phyloP scores from a whole-genome alignment of 2,888 invertebrate genomes.

The Noctuana brunneofusca region DNA sequence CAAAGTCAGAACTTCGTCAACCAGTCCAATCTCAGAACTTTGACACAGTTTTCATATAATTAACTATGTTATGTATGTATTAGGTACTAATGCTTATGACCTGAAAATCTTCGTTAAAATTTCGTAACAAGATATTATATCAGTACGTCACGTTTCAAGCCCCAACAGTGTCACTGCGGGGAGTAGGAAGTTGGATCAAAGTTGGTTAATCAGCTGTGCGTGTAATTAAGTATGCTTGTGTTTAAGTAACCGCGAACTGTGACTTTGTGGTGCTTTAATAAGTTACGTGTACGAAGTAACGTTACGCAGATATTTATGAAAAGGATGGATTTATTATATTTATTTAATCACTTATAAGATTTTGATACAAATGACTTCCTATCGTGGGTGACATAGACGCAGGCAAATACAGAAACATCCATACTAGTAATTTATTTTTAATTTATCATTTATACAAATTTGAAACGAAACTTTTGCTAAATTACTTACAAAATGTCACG shows the following conservation, averaged over 20 bases:
- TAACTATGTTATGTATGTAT: no score
- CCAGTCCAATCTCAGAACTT: not conserved
- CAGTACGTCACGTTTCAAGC: constrained; percentile 40
- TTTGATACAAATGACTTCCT: no score
- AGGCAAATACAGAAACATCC: no score
- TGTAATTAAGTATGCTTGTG: constrained; percentile 55
- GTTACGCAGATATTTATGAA: no score
- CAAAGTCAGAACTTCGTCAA: not conserved
- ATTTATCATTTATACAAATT: no score
- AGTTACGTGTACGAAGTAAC: not conserved
- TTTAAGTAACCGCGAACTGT: constrained; percentile 45
- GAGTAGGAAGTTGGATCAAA: constrained; percentile 59
- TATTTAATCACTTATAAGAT: no score
- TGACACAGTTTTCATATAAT: not conserved
- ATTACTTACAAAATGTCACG: no score
- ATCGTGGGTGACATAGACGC: no score
- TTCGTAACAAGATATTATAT: constrained; percentile 17
- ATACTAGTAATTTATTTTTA: no score
- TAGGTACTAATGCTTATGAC: constrained; percentile 1
- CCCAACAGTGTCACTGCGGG: constrained; percentile 40
- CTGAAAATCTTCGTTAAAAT: constrained; percentile 2
- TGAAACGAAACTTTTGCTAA: no score
- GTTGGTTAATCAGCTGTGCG: constrained; percentile 58
- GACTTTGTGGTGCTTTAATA: constrained; percentile 9
- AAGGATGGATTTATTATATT: no score